Percentiles rank a stretch among this genome's conserved stretches.
phyloP scores from a whole-genome alignment of 2,888 invertebrate genomes.

The Drosophila pseudotalamancana region DNA sequence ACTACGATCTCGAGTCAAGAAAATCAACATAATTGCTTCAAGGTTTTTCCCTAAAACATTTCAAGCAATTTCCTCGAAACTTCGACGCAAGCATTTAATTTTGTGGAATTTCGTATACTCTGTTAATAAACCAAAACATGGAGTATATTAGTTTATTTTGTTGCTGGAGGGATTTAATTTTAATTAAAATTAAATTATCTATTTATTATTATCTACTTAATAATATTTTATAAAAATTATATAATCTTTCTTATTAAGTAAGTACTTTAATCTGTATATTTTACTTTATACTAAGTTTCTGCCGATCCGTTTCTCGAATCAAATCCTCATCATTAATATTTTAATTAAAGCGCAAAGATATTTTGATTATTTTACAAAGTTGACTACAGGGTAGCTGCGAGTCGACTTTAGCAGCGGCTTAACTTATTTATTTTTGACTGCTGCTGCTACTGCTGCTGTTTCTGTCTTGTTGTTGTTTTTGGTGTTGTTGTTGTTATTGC shows the following conservation, averaged over 20 bases:
- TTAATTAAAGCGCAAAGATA: too few species aligned
- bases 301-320: too few species aligned
- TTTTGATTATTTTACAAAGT: not conserved
- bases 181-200: too few species aligned
- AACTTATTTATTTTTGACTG: constrained; percentile 5
- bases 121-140: not conserved
- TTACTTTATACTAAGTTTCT: too few species aligned
- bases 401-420: not conserved
- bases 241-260: too few species aligned
- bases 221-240: too few species aligned
- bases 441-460: constrained; percentile 6
- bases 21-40: constrained; percentile 70
- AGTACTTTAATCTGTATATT: too few species aligned
- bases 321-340: too few species aligned
- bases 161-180: too few species aligned
- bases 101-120: constrained; percentile 37
- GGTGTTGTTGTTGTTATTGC: constrained; percentile 26
- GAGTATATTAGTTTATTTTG: constrained; percentile 5
- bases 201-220: too few species aligned
- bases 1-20: constrained; percentile 17
- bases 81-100: constrained; percentile 45
- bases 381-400: not conserved
- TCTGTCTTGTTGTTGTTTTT: constrained; percentile 1
- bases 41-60: constrained; percentile 26
- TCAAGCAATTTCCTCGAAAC: constrained; percentile 35